Conservation (phyloP, 2,113 vertebrate species). For the Lates calcarifer region DNA sequence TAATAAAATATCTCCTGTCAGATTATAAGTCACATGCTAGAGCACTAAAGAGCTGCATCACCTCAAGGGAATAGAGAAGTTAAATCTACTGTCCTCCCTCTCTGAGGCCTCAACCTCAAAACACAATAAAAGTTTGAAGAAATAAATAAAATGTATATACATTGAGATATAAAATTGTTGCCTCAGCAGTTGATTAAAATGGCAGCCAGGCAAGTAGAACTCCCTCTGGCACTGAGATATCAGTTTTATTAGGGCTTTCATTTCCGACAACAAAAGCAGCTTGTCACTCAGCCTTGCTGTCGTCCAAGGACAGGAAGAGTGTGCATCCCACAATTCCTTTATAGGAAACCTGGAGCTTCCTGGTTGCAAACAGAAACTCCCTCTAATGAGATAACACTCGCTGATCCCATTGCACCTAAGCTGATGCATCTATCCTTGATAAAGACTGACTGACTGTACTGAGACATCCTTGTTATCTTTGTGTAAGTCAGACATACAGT, state of each 20-base stretch:
- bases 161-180: constrained; percentile 34
- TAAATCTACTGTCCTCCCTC: not conserved
- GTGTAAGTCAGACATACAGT: not conserved
- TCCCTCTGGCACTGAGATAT: constrained; percentile 53
- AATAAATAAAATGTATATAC: constrained; percentile 30
- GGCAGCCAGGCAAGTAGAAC: constrained; percentile 21
- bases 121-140: constrained; percentile 22
- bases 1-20: constrained; percentile 17
- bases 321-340: constrained; percentile 42
- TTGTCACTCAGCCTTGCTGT: constrained; percentile 21
- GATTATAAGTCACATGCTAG: constrained; percentile 22
- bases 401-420: constrained; percentile 7
- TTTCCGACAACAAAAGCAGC: constrained; percentile 57
- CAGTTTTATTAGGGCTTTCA: constrained; percentile 63
- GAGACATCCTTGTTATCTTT: not conserved
- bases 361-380: constrained; percentile 27
- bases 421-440: not conserved
- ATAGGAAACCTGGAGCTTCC: constrained; percentile 59
- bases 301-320: constrained; percentile 62
- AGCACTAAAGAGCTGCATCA: constrained; percentile 21
- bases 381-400: not conserved
- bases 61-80: constrained; percentile 2
- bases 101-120: constrained; percentile 3
- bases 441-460: not conserved
- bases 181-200: constrained; percentile 58